phyloP scores from a whole-genome alignment of 2,797 vertebrate genomes.

The Enteromius argenteus region DNA sequence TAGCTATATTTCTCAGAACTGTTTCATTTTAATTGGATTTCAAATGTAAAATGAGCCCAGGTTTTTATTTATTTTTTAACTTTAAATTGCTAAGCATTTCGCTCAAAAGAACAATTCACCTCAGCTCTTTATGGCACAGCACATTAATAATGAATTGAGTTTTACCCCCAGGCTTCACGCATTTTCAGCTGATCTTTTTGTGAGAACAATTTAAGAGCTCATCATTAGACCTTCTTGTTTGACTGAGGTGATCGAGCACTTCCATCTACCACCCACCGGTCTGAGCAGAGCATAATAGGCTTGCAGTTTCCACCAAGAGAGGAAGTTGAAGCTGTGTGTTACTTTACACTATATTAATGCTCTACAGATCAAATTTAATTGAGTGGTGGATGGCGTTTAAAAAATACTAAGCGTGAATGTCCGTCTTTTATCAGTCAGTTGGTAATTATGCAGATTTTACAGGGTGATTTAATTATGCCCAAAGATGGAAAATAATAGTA shows the following conservation, averaged over 20 bases:
- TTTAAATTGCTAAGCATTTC: slow-evolving; percentile 26
- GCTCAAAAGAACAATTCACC: slow-evolving; percentile 28
- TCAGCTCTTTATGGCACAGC: slow-evolving; percentile 48
- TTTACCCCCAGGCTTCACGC: slow-evolving; percentile 37
- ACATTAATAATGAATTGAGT: slow-evolving; percentile 51
- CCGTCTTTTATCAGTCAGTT: slow-evolving; percentile 35
- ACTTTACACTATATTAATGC: neutral
- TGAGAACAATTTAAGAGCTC: slow-evolving; percentile 51
- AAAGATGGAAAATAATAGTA: slow-evolving; percentile 57
- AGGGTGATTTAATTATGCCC: slow-evolving; percentile 55
- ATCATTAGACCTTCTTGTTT: slow-evolving; percentile 47
- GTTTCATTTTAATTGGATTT: slow-evolving; percentile 11
- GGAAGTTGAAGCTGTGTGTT: neutral
- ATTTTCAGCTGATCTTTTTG: slow-evolving; percentile 42
- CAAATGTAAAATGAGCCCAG: slow-evolving; percentile 22
- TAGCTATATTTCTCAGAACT: neutral
- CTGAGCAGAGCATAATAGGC: slow-evolving; percentile 59
- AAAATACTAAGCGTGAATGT: slow-evolving; percentile 36
- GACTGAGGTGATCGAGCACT: slow-evolving; percentile 52
- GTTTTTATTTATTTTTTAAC: neutral
- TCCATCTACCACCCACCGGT: slow-evolving; percentile 59
- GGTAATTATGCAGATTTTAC: slow-evolving; percentile 57
- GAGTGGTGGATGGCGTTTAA: slow-evolving; percentile 29
- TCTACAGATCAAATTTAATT: slow-evolving; percentile 40
- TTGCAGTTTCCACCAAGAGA: slow-evolving; percentile 48